phyloP scores from a whole-genome alignment of 2,888 invertebrate genomes.

The Pachycephus smyrnensis region DNA sequence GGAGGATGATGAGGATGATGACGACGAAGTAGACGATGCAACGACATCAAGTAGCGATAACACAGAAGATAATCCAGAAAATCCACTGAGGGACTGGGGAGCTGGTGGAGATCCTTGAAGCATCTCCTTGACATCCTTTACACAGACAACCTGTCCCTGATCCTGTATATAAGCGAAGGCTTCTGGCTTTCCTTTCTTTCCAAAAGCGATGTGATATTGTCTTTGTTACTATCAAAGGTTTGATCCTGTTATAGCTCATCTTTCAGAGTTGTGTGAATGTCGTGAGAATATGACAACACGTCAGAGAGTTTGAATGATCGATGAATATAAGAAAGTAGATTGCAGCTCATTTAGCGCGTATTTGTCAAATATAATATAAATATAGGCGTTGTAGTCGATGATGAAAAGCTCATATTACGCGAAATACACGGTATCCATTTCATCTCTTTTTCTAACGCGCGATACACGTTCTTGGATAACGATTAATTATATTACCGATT shows the following conservation, averaged over 20 bases:
- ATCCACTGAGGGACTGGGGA: slow-evolving; percentile 16
- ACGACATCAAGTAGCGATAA: slow-evolving; percentile 15
- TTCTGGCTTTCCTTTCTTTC: not conserved
- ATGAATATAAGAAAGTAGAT: not conserved
- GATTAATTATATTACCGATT: too few relatives aligned
- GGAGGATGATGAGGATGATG: slow-evolving; percentile 29
- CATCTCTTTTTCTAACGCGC: not conserved
- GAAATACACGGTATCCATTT: not conserved
- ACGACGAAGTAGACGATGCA: slow-evolving; percentile 27
- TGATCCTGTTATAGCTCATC: not conserved
- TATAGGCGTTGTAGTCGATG: not conserved
- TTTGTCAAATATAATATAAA: not conserved
- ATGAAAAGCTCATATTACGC: not conserved
- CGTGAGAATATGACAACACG: not conserved
- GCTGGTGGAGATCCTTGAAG: slow-evolving; percentile 23
- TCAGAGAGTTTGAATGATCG: not conserved
- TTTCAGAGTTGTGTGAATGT: not conserved
- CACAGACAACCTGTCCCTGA: not conserved
- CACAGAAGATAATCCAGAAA: slow-evolving; percentile 16
- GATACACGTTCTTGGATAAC: not conserved
- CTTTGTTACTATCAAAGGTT: not conserved
- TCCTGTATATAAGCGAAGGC: not conserved
- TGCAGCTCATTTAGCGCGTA: not conserved
- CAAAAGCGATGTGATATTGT: not conserved
- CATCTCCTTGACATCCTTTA: not conserved